Conservation (phyloP, 2,113 vertebrate genomes). For the Pollimyrus isidori region DNA sequence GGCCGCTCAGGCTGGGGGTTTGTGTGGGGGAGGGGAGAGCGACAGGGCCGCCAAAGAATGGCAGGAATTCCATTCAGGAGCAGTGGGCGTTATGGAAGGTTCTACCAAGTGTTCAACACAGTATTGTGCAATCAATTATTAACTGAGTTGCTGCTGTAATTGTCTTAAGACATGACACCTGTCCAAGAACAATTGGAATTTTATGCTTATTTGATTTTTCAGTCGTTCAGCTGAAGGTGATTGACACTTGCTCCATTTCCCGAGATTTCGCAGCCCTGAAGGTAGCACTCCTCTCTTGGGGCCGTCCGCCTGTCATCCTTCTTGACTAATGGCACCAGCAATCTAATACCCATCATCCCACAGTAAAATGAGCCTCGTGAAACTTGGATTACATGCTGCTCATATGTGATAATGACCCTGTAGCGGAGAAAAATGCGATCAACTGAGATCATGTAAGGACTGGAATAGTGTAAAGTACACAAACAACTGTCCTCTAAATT, state of each 20-base stretch:
- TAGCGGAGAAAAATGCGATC: neutral
- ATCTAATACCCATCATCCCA: neutral
- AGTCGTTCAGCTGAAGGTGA: neutral
- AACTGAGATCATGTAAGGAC: neutral
- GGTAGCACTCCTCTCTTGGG: neutral
- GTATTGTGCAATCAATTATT: neutral
- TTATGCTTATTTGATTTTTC: neutral
- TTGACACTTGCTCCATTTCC: neutral
- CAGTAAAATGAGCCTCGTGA: neutral
- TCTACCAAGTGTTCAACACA: neutral
- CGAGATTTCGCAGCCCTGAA: neutral
- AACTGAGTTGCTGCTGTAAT: neutral
- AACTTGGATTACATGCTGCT: neutral
- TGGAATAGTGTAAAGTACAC: neutral
- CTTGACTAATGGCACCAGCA: neutral
- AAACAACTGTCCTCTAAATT: neutral
- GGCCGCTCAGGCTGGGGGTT: slow-evolving; percentile 6
- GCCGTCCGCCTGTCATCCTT: neutral
- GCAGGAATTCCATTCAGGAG: neutral
- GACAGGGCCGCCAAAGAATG: no score
- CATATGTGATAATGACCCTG: neutral
- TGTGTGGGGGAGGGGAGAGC: slow-evolving; percentile 23
- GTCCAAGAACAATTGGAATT: neutral
- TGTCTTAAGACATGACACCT: neutral
- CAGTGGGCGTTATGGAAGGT: neutral